These are phyloP conservation scores for Drosophila gaucha DNA, from an alignment of 2,888 invertebrate species.

Conservation along the genomic window DNA sequence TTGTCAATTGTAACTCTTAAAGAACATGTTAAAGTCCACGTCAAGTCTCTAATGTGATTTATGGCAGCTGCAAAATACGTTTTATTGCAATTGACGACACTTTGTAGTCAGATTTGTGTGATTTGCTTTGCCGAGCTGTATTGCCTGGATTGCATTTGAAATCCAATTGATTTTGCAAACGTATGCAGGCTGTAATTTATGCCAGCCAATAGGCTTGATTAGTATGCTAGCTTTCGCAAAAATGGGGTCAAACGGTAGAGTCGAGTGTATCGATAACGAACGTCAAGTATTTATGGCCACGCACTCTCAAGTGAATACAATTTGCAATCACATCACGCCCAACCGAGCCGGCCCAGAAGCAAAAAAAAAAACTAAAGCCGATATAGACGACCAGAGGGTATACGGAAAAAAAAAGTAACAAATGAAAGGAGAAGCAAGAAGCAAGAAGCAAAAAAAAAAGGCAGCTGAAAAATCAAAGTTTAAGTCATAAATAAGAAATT, in stretches of 20 bases:
- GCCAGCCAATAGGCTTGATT: slow-evolving; percentile 23
- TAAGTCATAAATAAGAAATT: slow-evolving; percentile 72
- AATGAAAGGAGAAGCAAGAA: neutral
- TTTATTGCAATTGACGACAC: slow-evolving; percentile 11
- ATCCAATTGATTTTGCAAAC: slow-evolving; percentile 43
- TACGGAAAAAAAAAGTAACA: neutral
- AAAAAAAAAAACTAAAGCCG: slow-evolving; percentile 34
- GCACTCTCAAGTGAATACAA: slow-evolving; percentile 10
- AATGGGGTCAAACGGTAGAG: slow-evolving; percentile 12
- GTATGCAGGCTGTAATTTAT: slow-evolving; percentile 35
- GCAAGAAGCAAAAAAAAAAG: slow-evolving; percentile 10
- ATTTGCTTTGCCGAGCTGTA: too few relatives aligned
- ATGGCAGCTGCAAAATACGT: neutral
- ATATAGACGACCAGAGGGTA: slow-evolving; percentile 11
- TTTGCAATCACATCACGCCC: slow-evolving; percentile 47
- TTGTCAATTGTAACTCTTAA: too few relatives aligned
- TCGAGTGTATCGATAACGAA: slow-evolving; percentile 24
- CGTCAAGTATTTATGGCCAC: slow-evolving; percentile 11
- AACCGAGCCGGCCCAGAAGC: slow-evolving; percentile 15
- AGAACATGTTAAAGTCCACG: neutral
- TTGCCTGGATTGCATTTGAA: slow-evolving; percentile 30
- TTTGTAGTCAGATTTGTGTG: slow-evolving; percentile 1
- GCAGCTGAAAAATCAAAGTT: slow-evolving; percentile 64
- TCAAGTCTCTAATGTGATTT: neutral
- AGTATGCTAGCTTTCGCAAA: slow-evolving; percentile 15